These are phyloP conservation scores for Adelognathus sp. DNA, from an alignment of 2,888 invertebrate genomes.

Conservation along the genomic window DNA sequence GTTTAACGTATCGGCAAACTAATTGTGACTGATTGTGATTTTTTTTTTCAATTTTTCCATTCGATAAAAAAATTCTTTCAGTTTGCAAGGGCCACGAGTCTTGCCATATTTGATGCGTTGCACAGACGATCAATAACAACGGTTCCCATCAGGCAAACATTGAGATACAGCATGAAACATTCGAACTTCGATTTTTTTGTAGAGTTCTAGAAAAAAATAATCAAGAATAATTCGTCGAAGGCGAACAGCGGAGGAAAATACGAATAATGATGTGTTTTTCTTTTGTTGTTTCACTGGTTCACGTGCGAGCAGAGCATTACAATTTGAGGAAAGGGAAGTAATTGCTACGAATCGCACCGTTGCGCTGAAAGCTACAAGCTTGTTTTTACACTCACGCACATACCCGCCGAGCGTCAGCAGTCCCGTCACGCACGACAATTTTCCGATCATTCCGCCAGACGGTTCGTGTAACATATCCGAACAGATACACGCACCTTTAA, in stretches of 20 bases:
- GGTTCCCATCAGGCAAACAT: too few species aligned
- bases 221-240: background rate
- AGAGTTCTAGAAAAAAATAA: too few species aligned
- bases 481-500: slow-evolving; percentile 36
- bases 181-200: too few species aligned
- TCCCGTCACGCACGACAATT: slow-evolving; percentile 41
- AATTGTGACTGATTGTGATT: too few species aligned
- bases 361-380: background rate
- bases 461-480: slow-evolving; percentile 20
- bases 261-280: background rate
- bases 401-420: background rate
- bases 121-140: too few species aligned
- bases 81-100: too few species aligned
- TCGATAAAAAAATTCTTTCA: too few species aligned
- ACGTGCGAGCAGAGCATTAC: background rate
- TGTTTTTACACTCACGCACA: slow-evolving; percentile 25
- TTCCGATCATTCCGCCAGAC: slow-evolving; percentile 22
- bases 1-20: too few species aligned
- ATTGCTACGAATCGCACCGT: slow-evolving; percentile 36
- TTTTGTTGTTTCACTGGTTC: background rate
- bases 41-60: too few species aligned
- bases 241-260: background rate
- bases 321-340: slow-evolving; percentile 15
- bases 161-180: too few species aligned
- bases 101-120: too few species aligned